These are phyloP conservation scores for Rhadina sibilatrix DNA, from an alignment of 2,113 vertebrate genomes.

Conservation along the genomic window DNA sequence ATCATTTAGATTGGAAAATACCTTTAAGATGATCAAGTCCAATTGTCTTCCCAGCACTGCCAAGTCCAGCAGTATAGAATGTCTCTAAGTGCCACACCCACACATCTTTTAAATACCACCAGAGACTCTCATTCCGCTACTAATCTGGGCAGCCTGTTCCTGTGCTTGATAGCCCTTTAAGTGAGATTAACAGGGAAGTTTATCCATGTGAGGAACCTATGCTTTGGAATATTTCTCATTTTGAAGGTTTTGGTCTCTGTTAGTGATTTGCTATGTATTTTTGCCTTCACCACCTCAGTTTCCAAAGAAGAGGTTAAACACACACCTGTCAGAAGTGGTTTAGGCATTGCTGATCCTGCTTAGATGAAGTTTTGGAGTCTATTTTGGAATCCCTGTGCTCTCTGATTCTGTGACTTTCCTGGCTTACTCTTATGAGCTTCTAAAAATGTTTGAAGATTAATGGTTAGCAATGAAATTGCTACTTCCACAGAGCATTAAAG, in stretches of 20 bases:
- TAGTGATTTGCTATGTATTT: background rate
- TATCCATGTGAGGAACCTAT: background rate
- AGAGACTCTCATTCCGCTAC: background rate
- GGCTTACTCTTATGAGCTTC: background rate
- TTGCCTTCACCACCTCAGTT: background rate
- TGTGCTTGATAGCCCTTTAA: background rate
- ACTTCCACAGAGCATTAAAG: conserved; percentile 8
- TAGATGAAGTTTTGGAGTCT: background rate
- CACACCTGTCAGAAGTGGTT: background rate
- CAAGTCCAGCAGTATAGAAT: background rate
- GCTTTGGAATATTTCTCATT: background rate
- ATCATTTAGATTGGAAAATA: background rate
- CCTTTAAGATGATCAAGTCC: background rate
- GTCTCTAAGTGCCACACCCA: background rate
- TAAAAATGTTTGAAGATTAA: conserved; percentile 17
- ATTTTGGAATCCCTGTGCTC: background rate
- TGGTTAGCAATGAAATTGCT: conserved; percentile 2
- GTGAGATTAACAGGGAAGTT: background rate
- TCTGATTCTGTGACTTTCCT: background rate
- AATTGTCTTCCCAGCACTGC: rapidly evolving
- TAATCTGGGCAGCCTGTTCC: background rate
- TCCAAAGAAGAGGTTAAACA: background rate
- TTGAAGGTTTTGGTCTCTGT: background rate
- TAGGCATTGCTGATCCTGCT: background rate
- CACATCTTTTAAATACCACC: rapidly evolving